Conservation (phyloP, 2,888 invertebrate species). For the Nezara viridula region DNA sequence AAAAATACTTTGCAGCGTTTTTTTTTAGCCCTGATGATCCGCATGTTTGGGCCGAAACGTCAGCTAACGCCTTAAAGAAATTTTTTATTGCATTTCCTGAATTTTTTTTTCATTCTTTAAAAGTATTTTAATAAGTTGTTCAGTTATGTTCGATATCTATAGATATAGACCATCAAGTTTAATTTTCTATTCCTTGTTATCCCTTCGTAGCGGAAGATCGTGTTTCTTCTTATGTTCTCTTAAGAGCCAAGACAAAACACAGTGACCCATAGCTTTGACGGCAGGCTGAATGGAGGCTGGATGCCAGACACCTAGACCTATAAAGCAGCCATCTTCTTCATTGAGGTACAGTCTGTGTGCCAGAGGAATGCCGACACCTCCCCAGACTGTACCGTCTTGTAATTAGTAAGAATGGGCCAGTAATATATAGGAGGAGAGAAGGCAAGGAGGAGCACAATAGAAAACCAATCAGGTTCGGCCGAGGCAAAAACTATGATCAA, state of each 20-base stretch:
- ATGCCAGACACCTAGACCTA: constrained; percentile 30
- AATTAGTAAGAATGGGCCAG: constrained; percentile 50
- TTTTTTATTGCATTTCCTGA: too few relatives aligned
- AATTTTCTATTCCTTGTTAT: too few relatives aligned
- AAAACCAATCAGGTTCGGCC: background rate
- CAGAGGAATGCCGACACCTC: constrained; percentile 41
- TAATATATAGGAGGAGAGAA: constrained; percentile 29
- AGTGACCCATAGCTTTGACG: background rate
- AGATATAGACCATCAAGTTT: too few relatives aligned
- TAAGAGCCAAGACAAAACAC: background rate
- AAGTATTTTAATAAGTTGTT: too few relatives aligned
- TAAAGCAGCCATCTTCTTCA: constrained; percentile 43
- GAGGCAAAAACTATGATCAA: constrained; percentile 41
- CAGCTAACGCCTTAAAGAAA: too few relatives aligned
- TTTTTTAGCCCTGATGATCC: too few relatives aligned
- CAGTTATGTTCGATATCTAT: too few relatives aligned
- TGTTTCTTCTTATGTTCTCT: too few relatives aligned
- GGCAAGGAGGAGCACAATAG: constrained; percentile 3
- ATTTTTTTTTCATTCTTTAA: too few relatives aligned
- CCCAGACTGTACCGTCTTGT: constrained; percentile 51
- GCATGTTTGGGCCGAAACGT: too few relatives aligned
- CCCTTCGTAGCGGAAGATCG: too few relatives aligned
- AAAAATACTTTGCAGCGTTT: too few relatives aligned
- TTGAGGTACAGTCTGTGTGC: constrained; percentile 47
- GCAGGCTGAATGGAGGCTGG: background rate